phyloP scores from a whole-genome alignment of 2,113 vertebrate species.

The Enhydra lutris region DNA sequence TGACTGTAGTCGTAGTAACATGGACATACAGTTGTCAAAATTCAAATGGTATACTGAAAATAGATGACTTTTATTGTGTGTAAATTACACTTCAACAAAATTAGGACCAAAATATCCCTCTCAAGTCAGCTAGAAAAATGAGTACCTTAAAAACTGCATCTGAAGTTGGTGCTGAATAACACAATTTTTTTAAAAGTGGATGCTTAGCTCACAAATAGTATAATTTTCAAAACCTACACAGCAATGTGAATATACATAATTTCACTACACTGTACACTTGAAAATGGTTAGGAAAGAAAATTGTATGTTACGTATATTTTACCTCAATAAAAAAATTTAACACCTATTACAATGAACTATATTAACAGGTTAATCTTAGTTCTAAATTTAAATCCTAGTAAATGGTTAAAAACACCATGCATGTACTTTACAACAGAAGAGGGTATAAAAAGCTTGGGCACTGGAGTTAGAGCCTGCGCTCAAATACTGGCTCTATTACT shows the following conservation, averaged over 20 bases:
- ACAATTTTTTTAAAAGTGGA: not conserved
- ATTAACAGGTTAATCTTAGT: not conserved
- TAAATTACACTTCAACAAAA: not conserved
- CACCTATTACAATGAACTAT: not conserved
- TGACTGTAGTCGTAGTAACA: not conserved
- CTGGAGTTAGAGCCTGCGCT: not conserved
- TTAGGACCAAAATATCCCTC: not conserved
- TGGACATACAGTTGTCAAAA: not conserved
- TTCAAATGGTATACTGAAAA: not conserved
- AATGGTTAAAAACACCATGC: not conserved
- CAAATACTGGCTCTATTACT: not conserved
- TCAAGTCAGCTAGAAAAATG: not conserved
- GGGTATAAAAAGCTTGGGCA: not conserved
- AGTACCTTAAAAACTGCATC: not conserved
- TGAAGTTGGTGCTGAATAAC: not conserved
- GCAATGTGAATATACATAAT: not conserved
- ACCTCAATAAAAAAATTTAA: not conserved
- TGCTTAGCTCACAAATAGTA: not conserved
- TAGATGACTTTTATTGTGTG: not conserved
- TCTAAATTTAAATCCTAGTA: slow-evolving; percentile 19
- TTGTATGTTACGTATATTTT: not conserved
- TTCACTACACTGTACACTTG: not conserved
- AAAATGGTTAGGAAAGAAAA: not conserved
- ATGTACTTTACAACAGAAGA: not conserved
- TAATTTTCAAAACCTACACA: not conserved